Conservation (phyloP, 2,113 vertebrate genomes). For the Hymenochirus boettgeri region DNA sequence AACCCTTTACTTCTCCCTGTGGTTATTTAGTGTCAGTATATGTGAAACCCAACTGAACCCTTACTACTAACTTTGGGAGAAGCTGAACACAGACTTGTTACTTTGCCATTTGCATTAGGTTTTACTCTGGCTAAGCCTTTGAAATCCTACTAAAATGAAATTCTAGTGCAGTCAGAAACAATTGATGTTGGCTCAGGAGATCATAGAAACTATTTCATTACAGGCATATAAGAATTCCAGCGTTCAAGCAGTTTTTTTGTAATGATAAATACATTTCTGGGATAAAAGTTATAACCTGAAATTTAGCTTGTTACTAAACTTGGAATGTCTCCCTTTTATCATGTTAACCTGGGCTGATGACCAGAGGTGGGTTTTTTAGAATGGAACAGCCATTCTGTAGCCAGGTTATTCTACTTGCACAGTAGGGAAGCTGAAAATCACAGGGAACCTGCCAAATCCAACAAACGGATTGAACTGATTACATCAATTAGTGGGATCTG, state of each 20-base stretch:
- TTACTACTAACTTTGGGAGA: no score
- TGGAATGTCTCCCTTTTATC: conserved; percentile 26
- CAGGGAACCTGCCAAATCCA: conserved; percentile 16
- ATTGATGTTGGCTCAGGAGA: not conserved
- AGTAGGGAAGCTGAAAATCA: conserved; percentile 27
- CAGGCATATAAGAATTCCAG: not conserved
- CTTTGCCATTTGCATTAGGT: no score
- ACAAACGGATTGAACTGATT: conserved; percentile 20
- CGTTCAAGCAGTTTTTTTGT: not conserved
- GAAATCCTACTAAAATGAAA: not conserved
- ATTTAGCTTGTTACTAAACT: conserved; percentile 24
- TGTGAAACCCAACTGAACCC: no score
- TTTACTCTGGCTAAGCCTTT: not conserved
- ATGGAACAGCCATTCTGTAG: conserved; percentile 16
- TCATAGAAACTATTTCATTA: not conserved
- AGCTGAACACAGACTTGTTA: no score
- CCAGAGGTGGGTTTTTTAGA: conserved; percentile 11
- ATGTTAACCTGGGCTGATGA: not conserved
- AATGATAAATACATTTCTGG: conserved; percentile 16
- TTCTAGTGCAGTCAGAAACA: not conserved
- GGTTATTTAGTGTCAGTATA: no score
- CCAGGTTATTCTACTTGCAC: conserved; percentile 27
- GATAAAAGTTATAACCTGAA: conserved; percentile 28
- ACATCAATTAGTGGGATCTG: conserved; percentile 24
- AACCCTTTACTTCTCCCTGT: no score